phyloP scores from a whole-genome alignment of 2,888 invertebrate species.

The Pammene fasciana region DNA sequence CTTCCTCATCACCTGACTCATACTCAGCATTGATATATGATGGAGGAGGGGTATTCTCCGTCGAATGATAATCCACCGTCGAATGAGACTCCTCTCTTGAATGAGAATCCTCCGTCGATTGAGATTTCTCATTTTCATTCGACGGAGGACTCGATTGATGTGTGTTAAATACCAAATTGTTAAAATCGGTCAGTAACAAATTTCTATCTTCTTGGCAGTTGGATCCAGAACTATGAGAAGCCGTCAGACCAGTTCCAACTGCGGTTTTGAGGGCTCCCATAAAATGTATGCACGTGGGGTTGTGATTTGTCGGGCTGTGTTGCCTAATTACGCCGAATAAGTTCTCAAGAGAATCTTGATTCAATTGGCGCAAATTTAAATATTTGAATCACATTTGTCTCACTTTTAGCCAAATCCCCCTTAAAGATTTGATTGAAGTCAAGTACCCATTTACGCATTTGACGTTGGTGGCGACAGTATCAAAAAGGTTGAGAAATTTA shows the following conservation, averaged over 20 bases:
- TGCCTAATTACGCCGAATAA: slow-evolving; percentile 2
- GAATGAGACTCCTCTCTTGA: not conserved
- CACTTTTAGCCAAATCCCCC: not conserved
- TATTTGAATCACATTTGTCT: not conserved
- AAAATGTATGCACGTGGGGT: slow-evolving; percentile 1
- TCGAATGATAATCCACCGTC: too few relatives aligned
- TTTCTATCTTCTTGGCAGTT: slow-evolving; percentile 7
- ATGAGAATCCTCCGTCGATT: too few relatives aligned
- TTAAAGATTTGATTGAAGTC: not conserved
- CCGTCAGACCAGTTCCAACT: not conserved
- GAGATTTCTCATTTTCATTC: too few relatives aligned
- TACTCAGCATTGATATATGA: not conserved
- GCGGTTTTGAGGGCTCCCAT: not conserved
- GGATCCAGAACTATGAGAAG: not conserved
- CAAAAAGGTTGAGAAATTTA: not conserved
- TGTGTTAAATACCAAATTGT: not conserved
- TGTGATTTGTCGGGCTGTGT: slow-evolving; percentile 2
- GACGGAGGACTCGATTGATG: not conserved
- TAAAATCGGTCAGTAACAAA: not conserved
- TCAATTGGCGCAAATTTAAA: slow-evolving; percentile 3
- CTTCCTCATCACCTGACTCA: not conserved
- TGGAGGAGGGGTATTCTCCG: too few relatives aligned
- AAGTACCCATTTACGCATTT: not conserved
- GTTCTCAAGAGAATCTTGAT: slow-evolving; percentile 4
- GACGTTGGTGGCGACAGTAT: not conserved